These are phyloP conservation scores for Lordiphosa clarofinis DNA, from an alignment of 1,140 invertebrate genomes.

Conservation along the genomic window DNA sequence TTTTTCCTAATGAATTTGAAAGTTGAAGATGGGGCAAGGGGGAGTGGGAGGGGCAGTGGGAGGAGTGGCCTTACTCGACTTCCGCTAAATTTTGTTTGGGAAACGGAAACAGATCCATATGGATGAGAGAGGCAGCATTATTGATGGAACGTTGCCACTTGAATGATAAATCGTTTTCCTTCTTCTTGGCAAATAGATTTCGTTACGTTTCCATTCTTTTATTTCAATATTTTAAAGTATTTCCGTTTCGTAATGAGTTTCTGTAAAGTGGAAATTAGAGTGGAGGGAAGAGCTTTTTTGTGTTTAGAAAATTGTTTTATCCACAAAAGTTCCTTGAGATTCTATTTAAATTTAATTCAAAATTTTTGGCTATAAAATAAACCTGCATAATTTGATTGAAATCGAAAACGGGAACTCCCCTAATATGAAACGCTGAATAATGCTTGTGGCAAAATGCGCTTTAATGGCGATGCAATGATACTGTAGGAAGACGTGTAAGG, in stretches of 20 bases:
- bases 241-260: slow-evolving; percentile 57
- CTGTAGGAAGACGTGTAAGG: no score
- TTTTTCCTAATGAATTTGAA: slow-evolving; percentile 60
- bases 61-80: slow-evolving; percentile 17
- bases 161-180: slow-evolving; percentile 55
- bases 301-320: no score
- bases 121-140: slow-evolving; percentile 8
- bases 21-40: slow-evolving; percentile 17
- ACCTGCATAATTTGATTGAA: no score
- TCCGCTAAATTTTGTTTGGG: slow-evolving; percentile 6
- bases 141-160: slow-evolving; percentile 35
- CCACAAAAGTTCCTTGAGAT: no score
- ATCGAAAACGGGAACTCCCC: no score
- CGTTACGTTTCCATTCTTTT: slow-evolving; percentile 31
- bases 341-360: no score
- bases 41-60: not conserved
- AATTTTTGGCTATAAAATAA: no score
- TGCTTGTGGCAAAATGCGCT: no score
- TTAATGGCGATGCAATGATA: no score
- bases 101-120: no score
- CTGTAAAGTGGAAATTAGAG: slow-evolving; percentile 2
- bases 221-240: slow-evolving; percentile 43
- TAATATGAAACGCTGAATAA: no score
- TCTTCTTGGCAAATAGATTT: slow-evolving; percentile 39
- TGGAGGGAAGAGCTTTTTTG: no score